Evolutionary conservation across 1,140 invertebrate genomes (phyloP).

Genomic region (Tachypleus tridentatus): DNA sequence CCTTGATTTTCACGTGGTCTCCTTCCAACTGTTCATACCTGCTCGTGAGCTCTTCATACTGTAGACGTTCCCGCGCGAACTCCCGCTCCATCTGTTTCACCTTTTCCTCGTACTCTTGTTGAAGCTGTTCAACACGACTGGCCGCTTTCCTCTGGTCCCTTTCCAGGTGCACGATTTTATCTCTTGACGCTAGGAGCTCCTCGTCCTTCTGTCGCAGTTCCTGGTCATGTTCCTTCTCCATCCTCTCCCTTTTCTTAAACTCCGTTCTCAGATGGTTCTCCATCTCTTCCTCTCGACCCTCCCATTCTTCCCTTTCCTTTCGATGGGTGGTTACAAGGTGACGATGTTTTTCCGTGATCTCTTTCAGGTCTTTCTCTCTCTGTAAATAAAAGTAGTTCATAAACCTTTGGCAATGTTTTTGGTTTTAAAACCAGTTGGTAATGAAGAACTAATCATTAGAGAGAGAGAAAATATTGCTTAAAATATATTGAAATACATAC

Average conservation of each 20-base stretch:
- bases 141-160: conserved; percentile 30
- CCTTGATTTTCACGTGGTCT: conserved; percentile 63
- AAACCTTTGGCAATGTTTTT: no score
- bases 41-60: conserved; percentile 61
- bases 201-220: conserved; percentile 50
- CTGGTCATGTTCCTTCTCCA: conserved; percentile 46
- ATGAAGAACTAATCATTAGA: no score
- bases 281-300: conserved; percentile 46
- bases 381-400: conserved; percentile 9
- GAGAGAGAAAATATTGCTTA: no score
- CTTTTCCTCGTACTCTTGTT: conserved; percentile 18
- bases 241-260: conserved; percentile 46
- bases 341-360: conserved; percentile 39
- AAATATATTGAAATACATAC: no score
- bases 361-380: conserved; percentile 45
- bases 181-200: conserved; percentile 48
- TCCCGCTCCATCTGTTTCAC: conserved; percentile 15
- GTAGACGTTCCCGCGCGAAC: conserved; percentile 32
- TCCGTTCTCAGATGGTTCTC: conserved; percentile 52
- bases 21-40: conserved; percentile 72
- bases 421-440: no score
- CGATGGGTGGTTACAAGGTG: conserved; percentile 41
- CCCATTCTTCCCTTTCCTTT: conserved; percentile 42
- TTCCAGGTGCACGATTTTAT: conserved; percentile 29
- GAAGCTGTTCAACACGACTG: conserved; percentile 31